Percentiles rank a stretch among this genome's conserved stretches.
Conservation (phyloP, 2,113 vertebrate species). For the Zosterops lateralis region DNA sequence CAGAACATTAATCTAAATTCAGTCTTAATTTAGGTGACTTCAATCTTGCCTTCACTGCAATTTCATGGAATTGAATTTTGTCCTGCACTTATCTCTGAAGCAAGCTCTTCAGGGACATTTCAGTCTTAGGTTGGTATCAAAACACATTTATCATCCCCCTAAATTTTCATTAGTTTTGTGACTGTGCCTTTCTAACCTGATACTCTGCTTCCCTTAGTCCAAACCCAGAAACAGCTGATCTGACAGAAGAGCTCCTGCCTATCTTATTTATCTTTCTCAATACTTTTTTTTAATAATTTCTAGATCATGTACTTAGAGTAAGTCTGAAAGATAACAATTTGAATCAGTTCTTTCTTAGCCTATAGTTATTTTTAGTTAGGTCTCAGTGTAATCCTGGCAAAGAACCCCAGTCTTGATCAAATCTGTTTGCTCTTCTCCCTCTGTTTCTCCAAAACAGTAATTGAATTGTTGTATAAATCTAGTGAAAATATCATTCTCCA, state of each 20-base stretch:
- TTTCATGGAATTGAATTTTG: not conserved
- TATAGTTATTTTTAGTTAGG: not conserved
- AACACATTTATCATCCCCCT: constrained; percentile 14
- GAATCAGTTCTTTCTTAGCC: not conserved
- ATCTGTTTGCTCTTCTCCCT: not conserved
- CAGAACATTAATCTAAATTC: not conserved
- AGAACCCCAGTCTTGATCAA: not conserved
- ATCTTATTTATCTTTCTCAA: not conserved
- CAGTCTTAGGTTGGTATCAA: not conserved
- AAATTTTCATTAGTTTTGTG: constrained; percentile 13
- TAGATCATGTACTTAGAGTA: not conserved
- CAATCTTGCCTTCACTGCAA: not conserved
- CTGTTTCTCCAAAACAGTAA: constrained; percentile 1
- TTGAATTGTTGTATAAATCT: not conserved
- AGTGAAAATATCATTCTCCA: constrained; percentile 44
- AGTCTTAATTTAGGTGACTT: not conserved
- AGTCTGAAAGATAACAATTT: not conserved
- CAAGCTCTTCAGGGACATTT: not conserved
- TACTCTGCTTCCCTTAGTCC: not conserved
- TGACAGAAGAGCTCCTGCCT: not conserved
- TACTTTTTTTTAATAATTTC: not conserved
- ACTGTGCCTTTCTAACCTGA: not conserved
- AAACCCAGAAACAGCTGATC: not conserved
- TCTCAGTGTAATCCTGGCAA: not conserved
- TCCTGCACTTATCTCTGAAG: not conserved